Base-by-base conservation (phyloP, 1,140 invertebrate species). In the Magallana ariakensis region DNA sequence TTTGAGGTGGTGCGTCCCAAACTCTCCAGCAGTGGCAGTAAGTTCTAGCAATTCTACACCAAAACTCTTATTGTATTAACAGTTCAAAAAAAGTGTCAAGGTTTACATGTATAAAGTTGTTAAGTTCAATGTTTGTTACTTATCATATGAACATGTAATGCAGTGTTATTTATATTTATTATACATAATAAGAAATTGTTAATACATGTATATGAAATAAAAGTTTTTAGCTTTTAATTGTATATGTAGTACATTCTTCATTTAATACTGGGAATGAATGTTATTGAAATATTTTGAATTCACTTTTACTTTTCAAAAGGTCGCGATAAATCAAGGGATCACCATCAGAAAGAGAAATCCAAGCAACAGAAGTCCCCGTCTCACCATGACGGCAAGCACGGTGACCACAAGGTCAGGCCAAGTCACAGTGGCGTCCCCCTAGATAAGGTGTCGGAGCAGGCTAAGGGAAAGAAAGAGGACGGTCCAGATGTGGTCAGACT, bases 1-100 rank as follows among this genome's bases (percentile, higher is more conserved):
- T 98, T 96, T 95, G 97, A 98, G 95, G 96, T 98, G 0, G 95
- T 97, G 1, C 95, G 96, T 86, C 96, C 97, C 0, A 96, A 96
- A 94, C 10, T 11, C 66, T 75, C 66, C 19, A 22, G 19, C 66
- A 75, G 19, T 26, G 66, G 22, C 22, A 26, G 66, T 75, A 33
- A 75, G 66, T 2, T 0, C 7, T 22, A 70, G 5, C 22, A 70
- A 22, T 46, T 46, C 1, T 46, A 46, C 33, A 46, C 1, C 33
- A 4, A n/a, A n/a, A 4, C 33, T 46, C 33, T 46, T 46, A 46
- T 46, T 46, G 33, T 46, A 46, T 46, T 46, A 46, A 46, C 33
- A 46, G 5, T 46, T 46, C n/a, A n/a, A n/a, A n/a, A n/a, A n/a
- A n/a, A n/a, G 33, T 46, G 33, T 46, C 33, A 46, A 46, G 33